Evolutionary conservation across 1,140 invertebrate genomes (phyloP).

Genomic region (Helicoverpa armigera): DNA sequence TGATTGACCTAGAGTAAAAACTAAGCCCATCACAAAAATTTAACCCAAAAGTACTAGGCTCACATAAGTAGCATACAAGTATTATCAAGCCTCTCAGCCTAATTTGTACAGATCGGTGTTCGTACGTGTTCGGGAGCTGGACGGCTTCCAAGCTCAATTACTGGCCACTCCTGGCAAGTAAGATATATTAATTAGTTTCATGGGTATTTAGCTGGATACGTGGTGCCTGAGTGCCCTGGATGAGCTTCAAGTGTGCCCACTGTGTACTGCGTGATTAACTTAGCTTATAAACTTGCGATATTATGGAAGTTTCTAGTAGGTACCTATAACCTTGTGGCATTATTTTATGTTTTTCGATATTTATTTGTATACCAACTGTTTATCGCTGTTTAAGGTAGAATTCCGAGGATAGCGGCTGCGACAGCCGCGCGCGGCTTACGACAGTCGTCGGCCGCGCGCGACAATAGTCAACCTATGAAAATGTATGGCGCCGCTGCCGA

Average conservation of each 20-base stretch:
- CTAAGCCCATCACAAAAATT: neutral
- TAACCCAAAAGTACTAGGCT: neutral
- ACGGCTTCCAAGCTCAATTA: constrained; percentile 30
- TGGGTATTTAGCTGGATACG: constrained; percentile 4
- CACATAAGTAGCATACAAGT: neutral
- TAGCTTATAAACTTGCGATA: neutral
- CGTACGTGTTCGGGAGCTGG: neutral
- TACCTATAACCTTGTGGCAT: neutral
- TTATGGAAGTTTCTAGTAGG: neutral
- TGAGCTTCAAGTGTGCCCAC: neutral
- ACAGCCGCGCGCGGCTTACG: too few species aligned
- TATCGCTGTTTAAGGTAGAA: too few species aligned
- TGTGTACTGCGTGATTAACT: neutral
- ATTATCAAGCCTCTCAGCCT: constrained; percentile 4
- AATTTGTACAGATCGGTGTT: constrained; percentile 38
- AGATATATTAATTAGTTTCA: constrained; percentile 26
- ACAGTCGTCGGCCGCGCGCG: too few species aligned
- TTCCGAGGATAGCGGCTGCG: too few species aligned
- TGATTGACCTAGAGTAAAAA: neutral
- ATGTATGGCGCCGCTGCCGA: too few species aligned
- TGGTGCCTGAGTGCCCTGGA: neutral
- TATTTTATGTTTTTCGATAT: too few species aligned
- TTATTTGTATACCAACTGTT: too few species aligned
- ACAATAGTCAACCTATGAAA: too few species aligned
- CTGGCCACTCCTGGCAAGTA: neutral